Evolutionary conservation across 2,113 vertebrate genomes (phyloP), one percentile per base, ranked within the genome.

Genomic region (Lepidiolamprologus cunningtoni): DNA sequence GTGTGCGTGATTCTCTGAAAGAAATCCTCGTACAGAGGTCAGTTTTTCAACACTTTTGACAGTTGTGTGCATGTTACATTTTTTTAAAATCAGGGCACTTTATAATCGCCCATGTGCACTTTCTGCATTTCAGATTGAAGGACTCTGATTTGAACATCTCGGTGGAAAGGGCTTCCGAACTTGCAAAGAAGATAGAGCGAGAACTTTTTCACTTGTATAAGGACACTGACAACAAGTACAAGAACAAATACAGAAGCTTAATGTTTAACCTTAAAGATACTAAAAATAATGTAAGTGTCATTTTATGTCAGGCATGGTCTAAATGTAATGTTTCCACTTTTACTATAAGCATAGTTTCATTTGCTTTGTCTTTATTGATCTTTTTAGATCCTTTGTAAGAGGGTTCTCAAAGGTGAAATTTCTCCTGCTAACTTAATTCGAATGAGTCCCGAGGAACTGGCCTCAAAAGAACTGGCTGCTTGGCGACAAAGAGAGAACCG

Each of bases 261-360:
- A 99, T 98, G 97, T 99, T 99, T 93, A 99, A 99, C 95, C 97
- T 99, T 28, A 99, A 98, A 96, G 99, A 99, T 92, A 96, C 97
- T 47, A 99, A 99, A 97, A 99, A 99, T 93, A 99, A 98, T 23
- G 99, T 98, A 97, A 94, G 98, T 97, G 19, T 3, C 9, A 35
- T 83, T 84, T 80, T 26, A 37, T 81, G 68, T 26, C 21, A 63
- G 21, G 3, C 3, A 28, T 12, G 26, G 33, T 63, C 5, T 23
- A 80, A 12, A 79, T 73, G 10, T 54, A 5, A 26, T 37, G 19
- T 63, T 68, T 80, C 26, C 3, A 79, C 13, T n/a, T 87, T 80
- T 28, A 40, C 16, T 52, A 33, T 31, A 19, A 55, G 31, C 13
- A 16, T n/a, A 16, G 28, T 83, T 42, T 68, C 21, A 63, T 26